Base-by-base conservation (phyloP, 2,888 invertebrate genomes). In the Timandra comae region DNA sequence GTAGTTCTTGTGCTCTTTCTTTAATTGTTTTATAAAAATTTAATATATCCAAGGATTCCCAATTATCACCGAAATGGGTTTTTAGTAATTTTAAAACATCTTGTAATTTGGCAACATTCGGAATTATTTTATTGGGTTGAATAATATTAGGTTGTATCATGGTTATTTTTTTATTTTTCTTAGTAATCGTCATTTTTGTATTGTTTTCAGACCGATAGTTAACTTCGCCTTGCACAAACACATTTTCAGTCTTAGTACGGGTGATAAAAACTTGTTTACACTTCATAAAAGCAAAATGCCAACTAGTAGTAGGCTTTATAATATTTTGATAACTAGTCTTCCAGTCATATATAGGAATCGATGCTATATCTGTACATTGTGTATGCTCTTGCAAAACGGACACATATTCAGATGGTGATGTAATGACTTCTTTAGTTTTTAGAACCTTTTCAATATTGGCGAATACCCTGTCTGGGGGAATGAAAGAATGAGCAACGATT, bases 201-300 rank as follows among this genome's bases (percentile, higher is more conserved):
- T 35, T 33, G 11, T 29, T 21, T 33, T 40, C 39, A 12, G 12
- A 23, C 27, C 28, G 36, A 29, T 43, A 46, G 12, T 26, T 23
- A 10, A 30, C 29, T 30, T 41, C 41, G 8, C 43, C 46, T 28
- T 41, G 43, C 3, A 46, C 43, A 4, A 38, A 38, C 26, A 43
- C 13, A 38, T 43, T 46, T 21, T 36, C 32, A 25, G 40, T 41
- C 27, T 38, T 46, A 7, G 38, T 38, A 7, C 41, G 12, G 9
- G 34, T 36, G 8, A 34, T 13, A 38, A 44, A 38, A 30, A 44
- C 29, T 4, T 38, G 33, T 29, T 43, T 42, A 7, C 24, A 24
- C 21, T 38, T 38, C 36, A 42, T 40, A 26, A 47, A 44, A 27
- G 35, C 35, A 28, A 44, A 42, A 40, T 39, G 30, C 43, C 41